Evolutionary conservation across 1,140 invertebrate genomes (phyloP).

Genomic region (Carcinoscorpius rotundicauda): DNA sequence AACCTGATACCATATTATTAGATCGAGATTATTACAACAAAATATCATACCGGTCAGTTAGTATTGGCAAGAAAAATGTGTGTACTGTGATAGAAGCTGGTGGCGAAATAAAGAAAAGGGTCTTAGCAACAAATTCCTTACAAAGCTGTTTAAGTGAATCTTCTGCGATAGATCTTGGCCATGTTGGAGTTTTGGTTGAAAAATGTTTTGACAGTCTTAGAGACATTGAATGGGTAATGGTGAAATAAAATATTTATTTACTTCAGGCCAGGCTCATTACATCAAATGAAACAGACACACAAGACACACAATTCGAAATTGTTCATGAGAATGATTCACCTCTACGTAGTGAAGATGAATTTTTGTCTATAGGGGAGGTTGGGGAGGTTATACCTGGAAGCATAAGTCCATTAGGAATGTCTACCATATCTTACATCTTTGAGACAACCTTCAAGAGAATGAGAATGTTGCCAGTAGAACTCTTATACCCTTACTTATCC

Average conservation of each 20-base stretch:
- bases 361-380: constrained; percentile 14
- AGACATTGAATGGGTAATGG: constrained; percentile 23
- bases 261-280: constrained; percentile 22
- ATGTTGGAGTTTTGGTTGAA: background rate
- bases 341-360: constrained; percentile 14
- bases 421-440: too few relatives aligned
- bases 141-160: too few relatives aligned
- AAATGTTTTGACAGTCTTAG: constrained; percentile 7
- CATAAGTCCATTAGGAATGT: too few relatives aligned
- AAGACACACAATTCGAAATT: constrained; percentile 16
- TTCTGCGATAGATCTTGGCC: too few relatives aligned
- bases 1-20: constrained; percentile 51
- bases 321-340: constrained; percentile 18
- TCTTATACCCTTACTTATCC: too few relatives aligned
- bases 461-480: too few relatives aligned
- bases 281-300: constrained; percentile 5
- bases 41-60: background rate
- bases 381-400: constrained; percentile 11
- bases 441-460: too few relatives aligned
- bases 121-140: too few relatives aligned
- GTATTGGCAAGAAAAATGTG: constrained; percentile 7
- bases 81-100: constrained; percentile 8
- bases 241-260: constrained; percentile 7
- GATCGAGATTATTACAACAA: background rate
- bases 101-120: constrained; percentile 29